Conservation (phyloP, 1,140 invertebrate species). For the Scaptomyza hsui region DNA sequence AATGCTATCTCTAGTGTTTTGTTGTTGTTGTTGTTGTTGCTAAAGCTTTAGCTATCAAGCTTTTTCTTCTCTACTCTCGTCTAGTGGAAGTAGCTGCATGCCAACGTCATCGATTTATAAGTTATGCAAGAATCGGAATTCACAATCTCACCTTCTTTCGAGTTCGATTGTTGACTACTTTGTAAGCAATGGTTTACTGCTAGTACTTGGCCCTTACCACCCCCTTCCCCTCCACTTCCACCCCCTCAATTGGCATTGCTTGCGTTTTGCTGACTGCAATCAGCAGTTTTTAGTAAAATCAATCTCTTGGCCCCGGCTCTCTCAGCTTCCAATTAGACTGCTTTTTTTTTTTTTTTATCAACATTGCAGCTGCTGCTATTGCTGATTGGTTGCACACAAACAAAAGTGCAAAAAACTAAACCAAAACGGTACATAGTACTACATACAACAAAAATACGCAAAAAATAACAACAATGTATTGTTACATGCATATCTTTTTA, state of each 20-base stretch:
- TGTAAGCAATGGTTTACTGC: constrained; percentile 69
- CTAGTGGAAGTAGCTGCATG: constrained; percentile 42
- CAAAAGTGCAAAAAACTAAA: constrained; percentile 38
- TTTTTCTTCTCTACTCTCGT: background rate
- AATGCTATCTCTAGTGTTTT: constrained; percentile 49
- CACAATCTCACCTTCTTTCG: constrained; percentile 24
- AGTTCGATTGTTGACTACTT: constrained; percentile 64
- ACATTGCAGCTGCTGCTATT: constrained; percentile 1
- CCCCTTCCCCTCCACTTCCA: background rate
- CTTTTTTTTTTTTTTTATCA: constrained; percentile 17
- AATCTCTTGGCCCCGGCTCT: constrained; percentile 38
- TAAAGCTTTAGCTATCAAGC: background rate
- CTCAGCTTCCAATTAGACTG: constrained; percentile 62
- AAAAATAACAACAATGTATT: constrained; percentile 15
- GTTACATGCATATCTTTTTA: constrained; percentile 66
- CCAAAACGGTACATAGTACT: constrained; percentile 25
- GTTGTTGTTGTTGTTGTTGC: too few relatives aligned
- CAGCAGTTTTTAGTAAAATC: constrained; percentile 56
- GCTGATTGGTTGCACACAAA: constrained; percentile 60
- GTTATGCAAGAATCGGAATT: constrained; percentile 64
- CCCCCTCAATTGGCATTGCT: background rate
- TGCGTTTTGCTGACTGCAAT: constrained; percentile 59
- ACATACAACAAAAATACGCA: constrained; percentile 21
- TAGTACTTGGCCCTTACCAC: constrained; percentile 51
- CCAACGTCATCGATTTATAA: constrained; percentile 81